Base-by-base conservation (phyloP, 2,113 vertebrate species). In the Rafetus swinhoei region DNA sequence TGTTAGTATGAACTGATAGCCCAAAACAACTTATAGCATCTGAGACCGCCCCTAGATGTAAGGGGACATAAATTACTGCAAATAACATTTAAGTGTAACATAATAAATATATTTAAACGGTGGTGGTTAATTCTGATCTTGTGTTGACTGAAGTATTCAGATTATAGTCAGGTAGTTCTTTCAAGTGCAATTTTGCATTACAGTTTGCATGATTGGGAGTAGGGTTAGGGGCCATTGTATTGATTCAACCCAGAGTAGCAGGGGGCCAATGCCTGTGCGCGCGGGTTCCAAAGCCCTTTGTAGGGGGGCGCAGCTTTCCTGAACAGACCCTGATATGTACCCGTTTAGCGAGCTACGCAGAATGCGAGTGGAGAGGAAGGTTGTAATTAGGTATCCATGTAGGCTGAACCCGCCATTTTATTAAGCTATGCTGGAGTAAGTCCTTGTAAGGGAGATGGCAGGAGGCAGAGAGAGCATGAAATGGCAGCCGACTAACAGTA, bases 401-500 rank as follows among this genome's bases (percentile, higher is more conserved):
- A 96, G 92, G 82, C 92, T 97, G 93, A 97, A 94, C 86, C 94
- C 91, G 95, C 94, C 94, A 91, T 97, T 97, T 97, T 95, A 95
- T 90, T 96, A 82, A 96, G 95, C 93, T 92, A 88, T 96, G 97
- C 95, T 97, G 94, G 93, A 95, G 93, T 92, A 93, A 94, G 92
- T 90, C 92, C 95, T 97, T 97, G 79, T 97, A 91, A 96, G 88
- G 93, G 92, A 97, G 96, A 97, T 97, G 93, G 84, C 96, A 97
- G 94, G 93, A 97, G 95, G 94, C 95, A 95, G 96, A 88, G 93
- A 90, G 95, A 96, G 93, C 93, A 91, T 95, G 95, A 97, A 97
- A 97, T 97, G 95, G 95, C 95, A 96, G 94, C 93, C 93, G 93
- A 93, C 90, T 60, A 95, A 95, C 95, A 96, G 97, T 95, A 96